A percentile compares a stretch with the other conserved stretches of the same genome.
These are phyloP conservation scores for Mus spretus DNA, from an alignment of 2,797 vertebrate genomes.

Conservation along the genomic window DNA sequence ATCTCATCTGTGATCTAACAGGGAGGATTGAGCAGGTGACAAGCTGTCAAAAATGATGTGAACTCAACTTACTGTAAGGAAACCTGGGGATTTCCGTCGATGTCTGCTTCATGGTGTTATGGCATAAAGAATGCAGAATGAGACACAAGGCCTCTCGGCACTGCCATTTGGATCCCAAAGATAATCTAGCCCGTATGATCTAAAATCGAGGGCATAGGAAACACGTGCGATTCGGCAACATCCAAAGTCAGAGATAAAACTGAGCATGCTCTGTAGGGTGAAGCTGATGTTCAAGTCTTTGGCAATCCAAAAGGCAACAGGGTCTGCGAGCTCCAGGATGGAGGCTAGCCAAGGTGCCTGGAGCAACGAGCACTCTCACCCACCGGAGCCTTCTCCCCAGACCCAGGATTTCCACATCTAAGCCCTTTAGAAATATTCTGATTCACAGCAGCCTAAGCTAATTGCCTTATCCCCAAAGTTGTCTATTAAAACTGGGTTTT, in stretches of 20 bases:
- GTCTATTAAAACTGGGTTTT: neutral
- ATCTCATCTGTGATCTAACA: neutral
- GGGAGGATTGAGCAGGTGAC: neutral
- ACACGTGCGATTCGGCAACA: constrained; percentile 89
- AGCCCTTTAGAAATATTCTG: constrained; percentile 24
- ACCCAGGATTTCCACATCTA: neutral
- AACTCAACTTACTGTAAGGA: neutral
- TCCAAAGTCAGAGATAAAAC: constrained; percentile 91
- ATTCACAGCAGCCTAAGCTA: neutral
- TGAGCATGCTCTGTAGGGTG: constrained; percentile 91
- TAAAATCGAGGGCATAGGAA: constrained; percentile 92
- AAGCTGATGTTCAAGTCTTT: constrained; percentile 89
- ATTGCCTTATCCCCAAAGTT: neutral
- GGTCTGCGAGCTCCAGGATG: constrained; percentile 84
- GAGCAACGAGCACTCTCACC: neutral
- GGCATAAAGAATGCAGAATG: neutral
- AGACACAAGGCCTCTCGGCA: constrained; percentile 25
- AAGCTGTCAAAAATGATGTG: neutral
- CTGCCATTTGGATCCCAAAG: constrained; percentile 39
- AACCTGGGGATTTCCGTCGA: neutral
- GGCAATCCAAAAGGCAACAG: constrained; percentile 89
- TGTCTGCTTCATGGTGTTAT: constrained; percentile 10
- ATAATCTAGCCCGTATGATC: neutral
- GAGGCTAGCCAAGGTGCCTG: neutral
- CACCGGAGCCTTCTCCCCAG: neutral